Evolutionary conservation across 2,888 invertebrate genomes (phyloP), one percentile per base, ranked within the genome.

Genomic region (Troides aeacus): DNA sequence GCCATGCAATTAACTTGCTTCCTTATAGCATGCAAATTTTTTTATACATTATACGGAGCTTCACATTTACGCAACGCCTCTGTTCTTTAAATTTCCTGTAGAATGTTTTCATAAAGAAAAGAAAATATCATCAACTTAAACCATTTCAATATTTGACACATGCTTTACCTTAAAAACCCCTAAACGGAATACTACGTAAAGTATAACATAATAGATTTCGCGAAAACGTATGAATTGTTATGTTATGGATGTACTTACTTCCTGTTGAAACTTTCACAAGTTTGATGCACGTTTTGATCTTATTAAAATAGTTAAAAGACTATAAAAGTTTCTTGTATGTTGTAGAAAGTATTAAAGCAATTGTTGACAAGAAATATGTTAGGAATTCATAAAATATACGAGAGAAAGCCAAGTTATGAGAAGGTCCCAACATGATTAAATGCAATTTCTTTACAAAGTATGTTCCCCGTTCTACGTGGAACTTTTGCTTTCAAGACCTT

Each of bases 371-470:
- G 85, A 88, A 89, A 81, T 86, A 88, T 83, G 84, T 83, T 75
- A 75, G 82, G 83, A 88, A 87, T 88, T 90, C 83, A 84, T 85
- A 87, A 88, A 89, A 86, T 85, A 84, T 78, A 85, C 81, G 82
- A 78, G 79, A 81, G 80, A 81, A 81, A 81, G 83, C 81, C 79
- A 84, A 88, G 88, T 85, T 89, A 84, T 85, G 84, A 84, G 84
- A 77, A 80, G 80, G 84, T 87, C 83, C 81, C 82, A 83, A 87
- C 84, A 88, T 90, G 86, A 89, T 88, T 87, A 87, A 90, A 90
- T 90, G 90, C 90, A 89, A 90, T 91, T 90, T 90, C 89, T 90
- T 90, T 81, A 81, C 78, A 80, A 91, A 90, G 87, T 89, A 89
- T 91, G 87, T 85, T 81, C 82, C 78, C 76, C 77, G 81, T 82